Base-by-base conservation (phyloP, 2,113 vertebrate species). In the Neogale vison region DNA sequence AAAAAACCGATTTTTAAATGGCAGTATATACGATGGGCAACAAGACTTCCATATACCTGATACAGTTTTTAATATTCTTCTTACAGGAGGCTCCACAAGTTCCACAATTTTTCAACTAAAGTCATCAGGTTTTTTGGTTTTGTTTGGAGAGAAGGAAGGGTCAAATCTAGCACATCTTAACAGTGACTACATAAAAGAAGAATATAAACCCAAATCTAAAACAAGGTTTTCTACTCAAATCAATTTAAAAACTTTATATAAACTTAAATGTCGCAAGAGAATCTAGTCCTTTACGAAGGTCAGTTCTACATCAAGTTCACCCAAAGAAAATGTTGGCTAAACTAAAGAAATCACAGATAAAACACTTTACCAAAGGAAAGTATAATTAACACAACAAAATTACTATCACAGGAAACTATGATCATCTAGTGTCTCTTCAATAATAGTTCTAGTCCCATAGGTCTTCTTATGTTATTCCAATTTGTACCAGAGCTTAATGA, bases 401-500 rank as follows among this genome's bases (percentile, higher is more conserved):
- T 59, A 6, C 59, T 84, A 87, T 85, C 96, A 96, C 87, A 69
- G 94, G 96, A 94, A 95, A 88, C 92, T 74, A 96, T 13, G 87
- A 84, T 90, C 87, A 96, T 61, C 94, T 65, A 23, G 2, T 23
- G 92, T 88, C 90, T 97, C 90, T 91, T 80, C 57, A 84, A 65
- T 92, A 92, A 83, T 10, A 90, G 90, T 84, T 96, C 93, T 86
- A 80, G 55, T 76, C 88, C 74, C 92, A 88, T 13, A 61, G 76
- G 69, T 89, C 83, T 97, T 90, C 36, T 17, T 31, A 26, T 2
- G 47, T 80, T 88, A 97, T 31, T 94, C 91, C 97, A 97, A 97
- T 97, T 97, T 97, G 88, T 95, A 98, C 74, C 95, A 93, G 52
- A 95, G 93, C 88, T 96, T 74, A 96, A 84, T 55, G 81, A 96